Conservation (phyloP, 2,888 invertebrate genomes). For the Hypena proboscidalis region DNA sequence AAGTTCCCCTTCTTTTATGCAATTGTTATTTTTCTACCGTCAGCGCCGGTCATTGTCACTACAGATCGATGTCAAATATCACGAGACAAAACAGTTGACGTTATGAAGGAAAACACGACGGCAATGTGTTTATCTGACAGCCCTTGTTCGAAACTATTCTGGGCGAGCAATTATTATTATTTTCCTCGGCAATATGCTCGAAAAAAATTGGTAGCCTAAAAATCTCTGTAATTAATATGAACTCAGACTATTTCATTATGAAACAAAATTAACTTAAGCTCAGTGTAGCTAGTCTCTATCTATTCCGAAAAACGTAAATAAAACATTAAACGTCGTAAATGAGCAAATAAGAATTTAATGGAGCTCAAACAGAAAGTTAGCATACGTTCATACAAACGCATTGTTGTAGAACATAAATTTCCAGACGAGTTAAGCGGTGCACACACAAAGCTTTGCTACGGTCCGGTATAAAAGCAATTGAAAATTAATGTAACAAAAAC, state of each 20-base stretch:
- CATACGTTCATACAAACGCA: conserved; percentile 23
- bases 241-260: conserved; percentile 12
- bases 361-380: conserved; percentile 22
- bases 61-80: conserved; percentile 47
- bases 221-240: conserved; percentile 12
- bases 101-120: conserved; percentile 20
- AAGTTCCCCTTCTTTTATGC: conserved; percentile 65
- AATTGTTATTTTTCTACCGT: conserved; percentile 72
- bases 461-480: neutral
- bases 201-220: no score
- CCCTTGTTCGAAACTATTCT: conserved; percentile 11
- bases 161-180: conserved; percentile 1
- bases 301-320: no score
- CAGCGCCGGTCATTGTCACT: conserved; percentile 48
- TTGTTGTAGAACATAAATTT: conserved; percentile 29
- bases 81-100: conserved; percentile 35
- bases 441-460: neutral
- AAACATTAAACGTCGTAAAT: conserved; percentile 23
- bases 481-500: no score
- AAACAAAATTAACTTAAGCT: no score
- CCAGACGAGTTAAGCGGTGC: conserved; percentile 17
- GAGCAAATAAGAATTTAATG: conserved; percentile 18
- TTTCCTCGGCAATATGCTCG: conserved; percentile 20
- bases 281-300: conserved; percentile 5
- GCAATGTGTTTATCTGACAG: conserved; percentile 32